A percentile compares a stretch with the other conserved stretches of the same genome.
Evolutionary conservation across 30 jellyfish, hydroid and myxozoan species (phyloP).

Genomic region (Turritopsis dohrnii): DNA sequence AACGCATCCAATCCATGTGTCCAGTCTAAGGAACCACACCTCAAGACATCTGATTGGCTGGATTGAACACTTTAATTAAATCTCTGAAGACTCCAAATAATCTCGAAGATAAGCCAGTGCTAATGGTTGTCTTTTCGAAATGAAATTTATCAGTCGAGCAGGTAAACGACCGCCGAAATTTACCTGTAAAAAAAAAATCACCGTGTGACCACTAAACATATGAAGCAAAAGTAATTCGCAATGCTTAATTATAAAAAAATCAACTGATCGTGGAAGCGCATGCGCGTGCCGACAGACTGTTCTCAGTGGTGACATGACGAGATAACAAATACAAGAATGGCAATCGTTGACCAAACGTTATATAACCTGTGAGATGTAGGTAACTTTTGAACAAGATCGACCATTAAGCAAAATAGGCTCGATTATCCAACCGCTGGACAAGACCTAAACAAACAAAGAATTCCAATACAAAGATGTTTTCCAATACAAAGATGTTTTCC

Average conservation of each 20-base stretch:
- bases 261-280: no score
- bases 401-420: constrained; percentile 75
- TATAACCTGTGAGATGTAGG: constrained; percentile 88
- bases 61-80: not conserved
- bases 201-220: not conserved
- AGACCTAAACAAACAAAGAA: constrained; percentile 31
- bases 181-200: constrained; percentile 32
- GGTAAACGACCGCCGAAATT: constrained; percentile 96
- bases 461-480: not conserved
- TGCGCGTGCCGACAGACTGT: no score
- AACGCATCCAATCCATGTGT: not conserved
- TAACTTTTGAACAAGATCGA: constrained; percentile 71
- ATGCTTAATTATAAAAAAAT: no score
- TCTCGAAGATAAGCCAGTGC: constrained; percentile 80
- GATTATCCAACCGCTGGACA: constrained; percentile 93
- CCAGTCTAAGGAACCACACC: no score
- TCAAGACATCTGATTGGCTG: not conserved
- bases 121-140: constrained; percentile 90
- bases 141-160: constrained; percentile 69
- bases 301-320: no score
- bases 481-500: not conserved
- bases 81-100: constrained; percentile 68
- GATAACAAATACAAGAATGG: no score
- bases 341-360: not conserved
- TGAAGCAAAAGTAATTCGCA: not conserved